Evolutionary conservation across 1,140 invertebrate species (phyloP).

Genomic region (Drosophila lacertosa): DNA sequence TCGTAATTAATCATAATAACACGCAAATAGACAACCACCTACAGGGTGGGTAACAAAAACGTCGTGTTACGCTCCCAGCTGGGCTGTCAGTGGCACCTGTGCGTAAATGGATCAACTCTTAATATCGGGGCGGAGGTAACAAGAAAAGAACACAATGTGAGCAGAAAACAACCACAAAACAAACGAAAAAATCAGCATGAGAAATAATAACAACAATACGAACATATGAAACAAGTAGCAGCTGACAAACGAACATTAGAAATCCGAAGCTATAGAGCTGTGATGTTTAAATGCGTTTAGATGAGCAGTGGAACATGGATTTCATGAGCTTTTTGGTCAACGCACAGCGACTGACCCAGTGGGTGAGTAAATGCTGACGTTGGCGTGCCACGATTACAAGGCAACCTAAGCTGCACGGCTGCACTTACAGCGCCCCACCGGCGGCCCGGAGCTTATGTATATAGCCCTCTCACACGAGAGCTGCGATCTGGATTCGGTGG

Average conservation of each 20-base stretch:
- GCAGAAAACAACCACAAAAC: not conserved
- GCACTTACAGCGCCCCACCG: conserved; percentile 29
- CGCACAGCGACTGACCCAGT: conserved; percentile 24
- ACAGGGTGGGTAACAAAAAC: not conserved
- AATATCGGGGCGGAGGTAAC: not conserved
- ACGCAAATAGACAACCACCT: not conserved
- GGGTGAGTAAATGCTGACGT: conserved; percentile 34
- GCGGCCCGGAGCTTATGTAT: conserved; percentile 33
- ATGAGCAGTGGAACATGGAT: conserved; percentile 20
- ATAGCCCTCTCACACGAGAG: conserved; percentile 88
- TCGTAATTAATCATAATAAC: not conserved
- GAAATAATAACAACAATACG: not conserved
- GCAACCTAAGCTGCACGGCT: not conserved
- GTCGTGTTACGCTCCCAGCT: not conserved
- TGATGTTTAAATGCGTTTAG: not conserved
- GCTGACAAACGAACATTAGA: not conserved
- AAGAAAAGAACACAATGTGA: too few relatives aligned
- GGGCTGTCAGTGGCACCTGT: not conserved
- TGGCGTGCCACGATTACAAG: not conserved
- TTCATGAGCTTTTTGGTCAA: conserved; percentile 37
- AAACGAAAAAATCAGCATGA: not conserved
- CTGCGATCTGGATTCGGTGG: conserved; percentile 90
- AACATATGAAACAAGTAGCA: not conserved
- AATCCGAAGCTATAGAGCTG: not conserved
- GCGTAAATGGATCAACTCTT: not conserved